Conservation (phyloP, 2,113 vertebrate genomes). For the Thryonomys swinderianus region DNA sequence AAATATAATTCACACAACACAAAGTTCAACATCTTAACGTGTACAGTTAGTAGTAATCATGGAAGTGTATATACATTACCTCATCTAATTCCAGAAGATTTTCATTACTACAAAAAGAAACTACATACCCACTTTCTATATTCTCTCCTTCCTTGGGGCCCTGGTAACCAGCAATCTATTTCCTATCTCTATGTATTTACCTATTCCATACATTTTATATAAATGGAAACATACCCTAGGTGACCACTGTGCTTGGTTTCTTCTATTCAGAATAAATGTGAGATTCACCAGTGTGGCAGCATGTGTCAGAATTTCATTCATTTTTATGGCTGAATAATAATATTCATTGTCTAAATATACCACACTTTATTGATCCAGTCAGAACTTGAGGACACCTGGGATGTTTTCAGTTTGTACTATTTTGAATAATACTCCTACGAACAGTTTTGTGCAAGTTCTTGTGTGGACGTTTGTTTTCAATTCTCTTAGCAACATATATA, state of each 20-base stretch:
- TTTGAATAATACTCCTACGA: not conserved
- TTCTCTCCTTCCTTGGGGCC: not conserved
- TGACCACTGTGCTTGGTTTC: not conserved
- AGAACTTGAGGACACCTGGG: not conserved
- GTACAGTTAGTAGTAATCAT: not conserved
- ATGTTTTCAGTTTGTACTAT: not conserved
- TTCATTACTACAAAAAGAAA: not conserved
- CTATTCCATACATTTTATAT: conserved; percentile 3
- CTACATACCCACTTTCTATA: not conserved
- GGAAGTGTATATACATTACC: not conserved
- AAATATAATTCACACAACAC: not conserved
- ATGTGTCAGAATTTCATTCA: not conserved
- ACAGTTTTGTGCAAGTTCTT: not conserved
- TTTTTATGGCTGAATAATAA: not conserved
- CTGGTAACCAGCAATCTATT: not conserved
- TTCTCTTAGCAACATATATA: no score
- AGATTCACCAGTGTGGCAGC: not conserved
- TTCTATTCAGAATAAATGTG: not conserved
- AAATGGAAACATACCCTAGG: not conserved
- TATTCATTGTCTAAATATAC: not conserved
- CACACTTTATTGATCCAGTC: not conserved
- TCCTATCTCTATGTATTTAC: not conserved
- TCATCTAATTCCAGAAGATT: not conserved
- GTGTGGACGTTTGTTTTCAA: not conserved
- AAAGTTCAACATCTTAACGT: not conserved